Base-by-base conservation (phyloP, 2,797 vertebrate genomes). In the Sebastes trivittatus region DNA sequence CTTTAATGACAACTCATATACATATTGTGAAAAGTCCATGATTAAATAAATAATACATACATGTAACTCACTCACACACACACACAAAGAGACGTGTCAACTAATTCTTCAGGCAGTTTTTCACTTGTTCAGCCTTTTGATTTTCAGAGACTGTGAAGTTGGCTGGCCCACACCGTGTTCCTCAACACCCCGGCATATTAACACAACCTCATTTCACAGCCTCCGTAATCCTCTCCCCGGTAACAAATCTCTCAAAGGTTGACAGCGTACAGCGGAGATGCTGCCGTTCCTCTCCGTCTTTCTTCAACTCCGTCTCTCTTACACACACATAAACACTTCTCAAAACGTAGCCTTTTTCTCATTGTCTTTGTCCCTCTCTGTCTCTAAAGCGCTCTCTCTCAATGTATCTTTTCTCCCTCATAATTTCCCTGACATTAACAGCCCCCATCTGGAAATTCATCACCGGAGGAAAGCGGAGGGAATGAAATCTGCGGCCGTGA, bases 371-470 rank as follows among this genome's bases (percentile, higher is more conserved):
- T 81, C 49, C 38, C 58, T 69, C 64, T 73, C 56, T 30, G 55
- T 72, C 68, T 69, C 60, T 49, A 25, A 66, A 55, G 58, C 64
- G 8, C 72, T 56, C 75, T 77, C 63, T 36, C 59, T 74, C 63
- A n/a, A 46, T 23, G 29, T 52, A 20, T 46, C 56, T 54, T 30
- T 56, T 56, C 52, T 18, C 73, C 18, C 62, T 87, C 83, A 64
- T 83, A 88, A 88, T 86, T 84, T 83, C 55, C 63, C 77, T 63
- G 87, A 92, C 90, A 90, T 93, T 91, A 93, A 87, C 87, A 91
- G 80, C 78, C 85, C 88, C 91, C 89, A 86, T 90, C 90, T 88
- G 88, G 87, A 94, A 94, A 95, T 94, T 92, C 92, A 95, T 95
- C 93, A 95, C 75, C 14, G 23, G 72, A 66, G 81, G 80, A 88